phyloP scores from a whole-genome alignment of 2,797 vertebrate species.

The Anniella stebbinsi region DNA sequence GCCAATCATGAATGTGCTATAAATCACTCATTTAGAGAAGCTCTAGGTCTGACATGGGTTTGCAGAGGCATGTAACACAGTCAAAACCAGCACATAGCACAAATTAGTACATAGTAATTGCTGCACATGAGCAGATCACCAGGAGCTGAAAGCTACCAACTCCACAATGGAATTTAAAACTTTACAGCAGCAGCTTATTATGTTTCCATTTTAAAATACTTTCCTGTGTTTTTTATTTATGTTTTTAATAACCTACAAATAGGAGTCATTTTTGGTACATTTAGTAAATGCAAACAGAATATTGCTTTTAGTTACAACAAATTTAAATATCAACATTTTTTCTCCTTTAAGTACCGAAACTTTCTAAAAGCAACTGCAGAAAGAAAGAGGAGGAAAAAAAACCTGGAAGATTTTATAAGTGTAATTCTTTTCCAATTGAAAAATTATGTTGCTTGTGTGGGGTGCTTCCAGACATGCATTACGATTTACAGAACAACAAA shows the following conservation, averaged over 20 bases:
- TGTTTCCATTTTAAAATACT: not conserved
- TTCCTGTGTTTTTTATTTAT: not conserved
- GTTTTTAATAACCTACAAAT: not conserved
- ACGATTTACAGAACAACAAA: not conserved
- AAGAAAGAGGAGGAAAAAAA: not conserved
- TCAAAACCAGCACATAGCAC: not conserved
- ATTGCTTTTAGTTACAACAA: not conserved
- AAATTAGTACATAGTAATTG: not conserved
- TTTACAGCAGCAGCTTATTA: not conserved
- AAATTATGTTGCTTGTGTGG: not conserved
- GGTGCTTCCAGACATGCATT: not conserved
- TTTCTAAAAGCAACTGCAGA: not conserved
- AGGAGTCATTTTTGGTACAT: not conserved
- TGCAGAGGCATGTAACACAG: not conserved
- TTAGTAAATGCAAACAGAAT: not conserved
- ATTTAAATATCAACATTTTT: not conserved
- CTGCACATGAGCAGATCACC: not conserved
- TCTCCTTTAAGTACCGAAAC: not conserved
- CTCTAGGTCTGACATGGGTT: not conserved
- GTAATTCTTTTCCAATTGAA: not conserved
- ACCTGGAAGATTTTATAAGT: not conserved
- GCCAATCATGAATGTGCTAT: no score
- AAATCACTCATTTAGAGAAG: no score
- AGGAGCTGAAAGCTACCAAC: not conserved
- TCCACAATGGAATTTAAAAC: constrained; percentile 1